phyloP scores from a whole-genome alignment of 2,797 vertebrate genomes.

The Carduelis carduelis region DNA sequence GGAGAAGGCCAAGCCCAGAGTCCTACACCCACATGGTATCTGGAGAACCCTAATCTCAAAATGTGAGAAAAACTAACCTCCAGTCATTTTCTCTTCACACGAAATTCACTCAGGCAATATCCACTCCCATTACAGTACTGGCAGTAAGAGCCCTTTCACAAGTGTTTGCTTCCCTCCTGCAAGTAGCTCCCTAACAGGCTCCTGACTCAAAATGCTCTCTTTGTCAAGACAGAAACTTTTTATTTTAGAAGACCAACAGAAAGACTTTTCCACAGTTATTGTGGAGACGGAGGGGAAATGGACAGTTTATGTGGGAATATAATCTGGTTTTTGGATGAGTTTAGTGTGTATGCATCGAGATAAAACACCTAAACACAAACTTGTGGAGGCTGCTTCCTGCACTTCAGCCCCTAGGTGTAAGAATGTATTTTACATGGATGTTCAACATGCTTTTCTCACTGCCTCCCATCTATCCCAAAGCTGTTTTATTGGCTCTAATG shows the following conservation, averaged over 20 bases:
- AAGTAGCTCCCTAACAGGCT: background rate
- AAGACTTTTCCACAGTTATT: background rate
- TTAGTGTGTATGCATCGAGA: background rate
- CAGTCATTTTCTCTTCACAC: background rate
- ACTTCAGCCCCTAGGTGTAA: background rate
- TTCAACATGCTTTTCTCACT: background rate
- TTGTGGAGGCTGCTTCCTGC: background rate
- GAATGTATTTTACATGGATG: background rate
- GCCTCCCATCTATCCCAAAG: background rate
- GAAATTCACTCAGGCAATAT: background rate
- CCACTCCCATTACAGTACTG: background rate
- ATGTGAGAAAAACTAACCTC: background rate
- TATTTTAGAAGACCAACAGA: background rate
- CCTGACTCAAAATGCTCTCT: background rate
- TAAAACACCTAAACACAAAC: background rate
- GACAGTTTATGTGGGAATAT: background rate
- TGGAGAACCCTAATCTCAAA: background rate
- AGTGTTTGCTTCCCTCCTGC: background rate
- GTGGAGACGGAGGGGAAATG: background rate
- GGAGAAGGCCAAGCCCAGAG: background rate
- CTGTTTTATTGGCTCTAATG: background rate
- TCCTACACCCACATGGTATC: background rate
- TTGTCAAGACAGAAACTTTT: background rate
- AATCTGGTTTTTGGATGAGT: background rate
- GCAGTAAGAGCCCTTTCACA: background rate